phyloP scores from a whole-genome alignment of 2,888 invertebrate species.

The Muschampia plurimacula region DNA sequence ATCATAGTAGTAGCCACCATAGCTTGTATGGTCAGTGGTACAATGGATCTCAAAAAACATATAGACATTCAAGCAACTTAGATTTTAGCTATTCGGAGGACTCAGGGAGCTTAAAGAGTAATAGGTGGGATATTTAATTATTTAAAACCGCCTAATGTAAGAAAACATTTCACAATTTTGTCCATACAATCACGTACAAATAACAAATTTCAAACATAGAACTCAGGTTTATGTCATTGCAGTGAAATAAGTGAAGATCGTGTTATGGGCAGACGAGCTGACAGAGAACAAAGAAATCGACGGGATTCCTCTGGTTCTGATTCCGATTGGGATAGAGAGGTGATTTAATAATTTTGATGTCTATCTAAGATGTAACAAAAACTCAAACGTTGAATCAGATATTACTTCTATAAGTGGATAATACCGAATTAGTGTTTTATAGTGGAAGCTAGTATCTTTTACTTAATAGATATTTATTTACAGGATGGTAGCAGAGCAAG shows the following conservation, averaged over 20 bases:
- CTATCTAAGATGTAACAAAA: too few species aligned
- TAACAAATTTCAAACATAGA: not conserved
- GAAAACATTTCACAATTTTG: not conserved
- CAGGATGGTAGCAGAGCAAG: constrained; percentile 88
- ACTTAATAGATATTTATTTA: constrained; percentile 11
- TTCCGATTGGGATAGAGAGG: constrained; percentile 90
- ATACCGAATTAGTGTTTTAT: too few species aligned
- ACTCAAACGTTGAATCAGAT: too few species aligned
- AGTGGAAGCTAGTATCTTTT: not conserved
- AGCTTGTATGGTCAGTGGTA: constrained; percentile 75
- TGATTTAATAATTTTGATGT: constrained; percentile 11
- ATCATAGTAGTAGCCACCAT: constrained; percentile 70
- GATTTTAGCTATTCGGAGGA: constrained; percentile 88
- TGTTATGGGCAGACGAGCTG: constrained; percentile 87
- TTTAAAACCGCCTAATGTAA: not conserved
- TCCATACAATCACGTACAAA: not conserved
- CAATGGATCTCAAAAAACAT: constrained; percentile 61
- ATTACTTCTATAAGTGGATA: too few species aligned
- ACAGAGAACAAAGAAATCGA: constrained; percentile 81
- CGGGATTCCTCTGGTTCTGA: constrained; percentile 89
- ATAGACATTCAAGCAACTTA: constrained; percentile 74
- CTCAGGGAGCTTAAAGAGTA: constrained; percentile 88
- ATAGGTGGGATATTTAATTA: constrained; percentile 70
- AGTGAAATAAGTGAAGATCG: constrained; percentile 90
- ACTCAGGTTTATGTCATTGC: constrained; percentile 43